Conservation (phyloP, 2,113 vertebrate genomes). For the Nycticryphes semicollaris region DNA sequence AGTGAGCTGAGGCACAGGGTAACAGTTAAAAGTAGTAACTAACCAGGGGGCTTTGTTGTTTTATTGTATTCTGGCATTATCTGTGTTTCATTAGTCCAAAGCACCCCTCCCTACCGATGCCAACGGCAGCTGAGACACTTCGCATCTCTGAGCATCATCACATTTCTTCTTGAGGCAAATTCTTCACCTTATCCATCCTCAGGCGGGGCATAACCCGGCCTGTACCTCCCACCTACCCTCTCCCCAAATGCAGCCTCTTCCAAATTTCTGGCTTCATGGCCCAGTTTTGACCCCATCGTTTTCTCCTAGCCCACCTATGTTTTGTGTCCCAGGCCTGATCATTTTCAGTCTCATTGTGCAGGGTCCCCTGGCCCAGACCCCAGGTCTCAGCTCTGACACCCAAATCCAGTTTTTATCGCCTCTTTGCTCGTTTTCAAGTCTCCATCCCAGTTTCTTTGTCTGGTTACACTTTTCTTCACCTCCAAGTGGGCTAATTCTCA, state of each 20-base stretch:
- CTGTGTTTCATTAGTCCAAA: background rate
- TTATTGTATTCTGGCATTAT: background rate
- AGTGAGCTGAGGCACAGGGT: background rate
- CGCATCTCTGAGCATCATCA: background rate
- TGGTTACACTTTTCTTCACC: background rate
- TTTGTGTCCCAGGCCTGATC: background rate
- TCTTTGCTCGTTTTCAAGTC: background rate
- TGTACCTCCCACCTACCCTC: background rate
- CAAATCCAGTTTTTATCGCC: background rate
- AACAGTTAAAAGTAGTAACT: background rate
- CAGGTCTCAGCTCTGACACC: background rate
- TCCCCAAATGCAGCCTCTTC: background rate
- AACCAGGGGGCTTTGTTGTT: background rate
- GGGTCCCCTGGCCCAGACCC: background rate
- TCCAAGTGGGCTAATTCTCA: background rate
- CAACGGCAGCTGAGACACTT: background rate
- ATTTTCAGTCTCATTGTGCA: accelerated
- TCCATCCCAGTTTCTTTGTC: background rate
- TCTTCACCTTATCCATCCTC: background rate
- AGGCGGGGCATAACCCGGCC: background rate
- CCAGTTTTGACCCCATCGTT: background rate
- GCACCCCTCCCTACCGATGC: accelerated
- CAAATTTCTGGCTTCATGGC: background rate
- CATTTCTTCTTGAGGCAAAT: background rate
- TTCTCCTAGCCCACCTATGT: background rate